Evolutionary conservation across 2,888 invertebrate genomes (phyloP), one percentile per base, ranked within the genome.

Genomic region (Phaonia tiefii): DNA sequence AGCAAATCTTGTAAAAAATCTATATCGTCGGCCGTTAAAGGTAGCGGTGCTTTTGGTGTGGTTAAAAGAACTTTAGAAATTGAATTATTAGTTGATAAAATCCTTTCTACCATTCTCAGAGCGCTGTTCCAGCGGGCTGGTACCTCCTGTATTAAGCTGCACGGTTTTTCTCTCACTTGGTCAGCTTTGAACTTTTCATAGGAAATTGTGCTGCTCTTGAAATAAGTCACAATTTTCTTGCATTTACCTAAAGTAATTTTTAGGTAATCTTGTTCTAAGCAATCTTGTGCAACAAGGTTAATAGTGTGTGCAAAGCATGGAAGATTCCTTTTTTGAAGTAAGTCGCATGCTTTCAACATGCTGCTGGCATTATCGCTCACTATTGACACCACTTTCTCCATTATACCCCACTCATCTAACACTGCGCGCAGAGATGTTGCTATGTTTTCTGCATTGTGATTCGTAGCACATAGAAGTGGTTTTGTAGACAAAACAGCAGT

Each of bases 331-430:
- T 75, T 84, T 17, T 81, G 15, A 13, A 83, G 75, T 20, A 81
- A 17, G 17, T 78, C 83, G 78, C 79, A 80, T 58, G 79, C 79
- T 74, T 83, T 82, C 1, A 80, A 26, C 79, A 80, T 83, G 3
- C 75, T 75, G 51, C 70, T 79, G 26, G 60, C 75, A 56, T 83
- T 83, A n/a, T 83, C 80, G 1, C 76, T 79, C 1, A 79, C 79
- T 74, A 82, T 79, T 1, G 44, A 25, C 3, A 26, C 25, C 1
- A 70, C 37, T 11, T 56, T 70, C 17, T 22, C 4, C 56, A 31
- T 56, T 25, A 70, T 17, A 15, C 26, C 49, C 70, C n/a, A n/a
- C n/a, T n/a, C n/a, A n/a, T n/a, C n/a, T n/a, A n/a, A n/a, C n/a
- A n/a, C n/a, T n/a, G n/a, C 15, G 13, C 69, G 69, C 25, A 69